phyloP scores from a whole-genome alignment of 64 coral and sea anemone genomes.

The Montipora foliosa region DNA sequence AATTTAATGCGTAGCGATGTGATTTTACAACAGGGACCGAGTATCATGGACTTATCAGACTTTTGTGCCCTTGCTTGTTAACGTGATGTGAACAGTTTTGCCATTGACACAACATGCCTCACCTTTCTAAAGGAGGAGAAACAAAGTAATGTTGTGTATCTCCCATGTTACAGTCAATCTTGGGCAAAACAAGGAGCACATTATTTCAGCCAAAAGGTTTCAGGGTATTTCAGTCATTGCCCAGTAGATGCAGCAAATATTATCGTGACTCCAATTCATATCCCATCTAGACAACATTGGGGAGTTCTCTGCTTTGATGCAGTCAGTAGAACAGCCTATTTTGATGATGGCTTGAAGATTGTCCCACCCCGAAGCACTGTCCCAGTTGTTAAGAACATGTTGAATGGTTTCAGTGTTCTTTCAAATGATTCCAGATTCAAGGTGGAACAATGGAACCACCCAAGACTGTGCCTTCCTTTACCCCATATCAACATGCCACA shows the following conservation, averaged over 20 bases:
- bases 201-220: not conserved
- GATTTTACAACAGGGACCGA: not conserved
- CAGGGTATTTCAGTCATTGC: not conserved
- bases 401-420: not conserved
- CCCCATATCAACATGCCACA: slow-evolving; percentile 9
- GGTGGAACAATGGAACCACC: not conserved
- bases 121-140: too few relatives aligned
- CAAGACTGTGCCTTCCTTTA: not conserved
- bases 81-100: slow-evolving; percentile 12
- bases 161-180: slow-evolving; percentile 4
- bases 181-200: not conserved
- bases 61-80: slow-evolving; percentile 11
- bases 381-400: slow-evolving; percentile 4
- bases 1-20: not conserved
- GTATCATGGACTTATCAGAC: not conserved
- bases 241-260: not conserved
- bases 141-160: slow-evolving; percentile 20
- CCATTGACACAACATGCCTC: not conserved
- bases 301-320: slow-evolving; percentile 15
- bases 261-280: not conserved
- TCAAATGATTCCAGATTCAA: not conserved
- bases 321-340: not conserved
- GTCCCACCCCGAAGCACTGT: not conserved
- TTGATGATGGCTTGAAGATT: not conserved
- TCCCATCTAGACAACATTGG: not conserved